Evolutionary conservation across 2,797 vertebrate genomes (phyloP).

Genomic region (Manis javanica): DNA sequence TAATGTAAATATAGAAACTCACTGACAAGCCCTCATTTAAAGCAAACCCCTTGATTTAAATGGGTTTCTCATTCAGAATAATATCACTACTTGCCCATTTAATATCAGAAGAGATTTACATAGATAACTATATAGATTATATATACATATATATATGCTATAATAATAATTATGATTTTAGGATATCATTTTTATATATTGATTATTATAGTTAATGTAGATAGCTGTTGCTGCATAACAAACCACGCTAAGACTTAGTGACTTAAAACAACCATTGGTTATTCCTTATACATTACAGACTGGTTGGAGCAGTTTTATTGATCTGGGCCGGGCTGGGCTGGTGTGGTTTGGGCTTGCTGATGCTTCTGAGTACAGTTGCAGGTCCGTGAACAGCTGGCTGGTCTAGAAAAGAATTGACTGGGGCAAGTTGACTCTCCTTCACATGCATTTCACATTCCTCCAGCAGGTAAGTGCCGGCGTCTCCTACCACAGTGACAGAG

Average conservation of each 20-base stretch:
- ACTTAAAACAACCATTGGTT: background rate
- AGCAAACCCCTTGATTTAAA: background rate
- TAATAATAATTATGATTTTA: too few species aligned
- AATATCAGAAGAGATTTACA: background rate
- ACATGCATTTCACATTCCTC: fast-evolving
- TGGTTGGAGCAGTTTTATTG: background rate
- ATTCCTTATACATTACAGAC: fast-evolving
- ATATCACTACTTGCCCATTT: background rate
- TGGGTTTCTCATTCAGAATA: background rate
- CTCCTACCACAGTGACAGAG: background rate
- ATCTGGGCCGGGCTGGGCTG: background rate
- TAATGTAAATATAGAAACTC: background rate
- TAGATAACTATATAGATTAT: too few species aligned
- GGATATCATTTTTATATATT: too few species aligned
- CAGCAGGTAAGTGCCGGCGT: background rate
- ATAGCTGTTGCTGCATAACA: background rate
- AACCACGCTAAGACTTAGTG: background rate
- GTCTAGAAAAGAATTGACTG: background rate
- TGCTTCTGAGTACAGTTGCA: background rate
- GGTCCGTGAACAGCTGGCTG: background rate
- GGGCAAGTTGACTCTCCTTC: background rate
- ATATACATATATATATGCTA: too few species aligned
- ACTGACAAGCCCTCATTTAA: too few species aligned
- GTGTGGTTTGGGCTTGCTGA: background rate
- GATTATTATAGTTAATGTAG: background rate